Percentiles rank a stretch among this genome's conserved stretches.
phyloP scores from a whole-genome alignment of 2,113 vertebrate species.

The Callorhinus ursinus region DNA sequence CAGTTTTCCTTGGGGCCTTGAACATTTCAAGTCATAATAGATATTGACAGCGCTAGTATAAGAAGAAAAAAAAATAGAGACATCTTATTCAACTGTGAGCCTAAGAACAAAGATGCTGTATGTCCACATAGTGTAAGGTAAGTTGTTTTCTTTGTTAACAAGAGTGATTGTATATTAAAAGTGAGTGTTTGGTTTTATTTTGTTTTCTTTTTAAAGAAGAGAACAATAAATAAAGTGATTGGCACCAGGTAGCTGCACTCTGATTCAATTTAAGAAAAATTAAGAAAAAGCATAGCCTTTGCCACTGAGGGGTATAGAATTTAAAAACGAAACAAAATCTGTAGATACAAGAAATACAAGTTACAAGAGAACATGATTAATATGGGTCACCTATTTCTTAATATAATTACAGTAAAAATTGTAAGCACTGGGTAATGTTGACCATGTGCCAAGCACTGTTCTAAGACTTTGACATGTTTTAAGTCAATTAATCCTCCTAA shows the following conservation, averaged over 20 bases:
- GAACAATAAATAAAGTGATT: not conserved
- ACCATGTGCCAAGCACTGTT: not conserved
- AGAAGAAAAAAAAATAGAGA: slow-evolving; percentile 21
- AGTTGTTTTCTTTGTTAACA: slow-evolving; percentile 55
- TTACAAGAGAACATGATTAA: not conserved
- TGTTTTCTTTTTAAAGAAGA: slow-evolving; percentile 13
- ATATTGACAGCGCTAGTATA: slow-evolving; percentile 61
- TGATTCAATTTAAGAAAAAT: slow-evolving; percentile 30
- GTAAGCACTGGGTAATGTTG: not conserved
- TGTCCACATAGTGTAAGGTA: slow-evolving; percentile 44
- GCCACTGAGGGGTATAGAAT: not conserved
- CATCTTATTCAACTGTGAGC: slow-evolving; percentile 44
- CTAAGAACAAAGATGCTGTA: slow-evolving; percentile 21
- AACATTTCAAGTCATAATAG: slow-evolving; percentile 40
- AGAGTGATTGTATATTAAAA: slow-evolving; percentile 33
- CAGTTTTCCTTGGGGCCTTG: slow-evolving; percentile 1
- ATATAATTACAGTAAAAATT: slow-evolving; percentile 1
- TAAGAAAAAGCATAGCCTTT: slow-evolving; percentile 55
- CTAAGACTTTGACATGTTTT: not conserved
- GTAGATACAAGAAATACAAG: not conserved
- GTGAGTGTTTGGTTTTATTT: not conserved
- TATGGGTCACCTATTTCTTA: not conserved
- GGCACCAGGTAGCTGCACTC: not conserved
- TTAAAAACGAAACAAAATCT: not conserved
- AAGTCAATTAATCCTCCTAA: not conserved